These are phyloP conservation scores for Microctonus brassicae DNA, from an alignment of 2,888 invertebrate genomes.

Conservation along the genomic window DNA sequence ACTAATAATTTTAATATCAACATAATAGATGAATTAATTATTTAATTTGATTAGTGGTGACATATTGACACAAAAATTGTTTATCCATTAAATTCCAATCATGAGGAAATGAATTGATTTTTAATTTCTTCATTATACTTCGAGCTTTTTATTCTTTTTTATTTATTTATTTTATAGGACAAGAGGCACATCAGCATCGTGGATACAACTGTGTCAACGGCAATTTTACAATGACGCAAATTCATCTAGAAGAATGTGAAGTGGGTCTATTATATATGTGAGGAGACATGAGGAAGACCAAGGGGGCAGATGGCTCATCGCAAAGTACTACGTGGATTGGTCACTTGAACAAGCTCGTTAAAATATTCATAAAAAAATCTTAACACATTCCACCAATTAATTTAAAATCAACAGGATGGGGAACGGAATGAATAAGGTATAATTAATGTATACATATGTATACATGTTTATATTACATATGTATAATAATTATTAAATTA, in stretches of 20 bases:
- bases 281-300: constrained; percentile 4
- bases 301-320: constrained; percentile 18
- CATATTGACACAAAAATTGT: background rate
- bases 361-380: constrained; percentile 8
- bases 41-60: background rate
- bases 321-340: constrained; percentile 28
- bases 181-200: constrained; percentile 1
- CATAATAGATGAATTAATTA: background rate
- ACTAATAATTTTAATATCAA: background rate
- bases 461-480: constrained; percentile 14
- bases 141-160: too few relatives aligned
- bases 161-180: background rate
- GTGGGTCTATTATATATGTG: constrained; percentile 14
- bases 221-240: background rate
- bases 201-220: background rate
- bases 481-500: constrained; percentile 2
- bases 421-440: constrained; percentile 92
- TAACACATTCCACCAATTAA: constrained; percentile 6
- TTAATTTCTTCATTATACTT: background rate
- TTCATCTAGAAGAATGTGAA: constrained; percentile 5
- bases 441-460: constrained; percentile 19
- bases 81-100: background rate
- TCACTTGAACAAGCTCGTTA: constrained; percentile 26
- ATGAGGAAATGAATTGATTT: too few relatives aligned
- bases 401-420: constrained; percentile 75